Conservation (phyloP, 1,140 invertebrate genomes). For the Aphelenchoides besseyi region DNA sequence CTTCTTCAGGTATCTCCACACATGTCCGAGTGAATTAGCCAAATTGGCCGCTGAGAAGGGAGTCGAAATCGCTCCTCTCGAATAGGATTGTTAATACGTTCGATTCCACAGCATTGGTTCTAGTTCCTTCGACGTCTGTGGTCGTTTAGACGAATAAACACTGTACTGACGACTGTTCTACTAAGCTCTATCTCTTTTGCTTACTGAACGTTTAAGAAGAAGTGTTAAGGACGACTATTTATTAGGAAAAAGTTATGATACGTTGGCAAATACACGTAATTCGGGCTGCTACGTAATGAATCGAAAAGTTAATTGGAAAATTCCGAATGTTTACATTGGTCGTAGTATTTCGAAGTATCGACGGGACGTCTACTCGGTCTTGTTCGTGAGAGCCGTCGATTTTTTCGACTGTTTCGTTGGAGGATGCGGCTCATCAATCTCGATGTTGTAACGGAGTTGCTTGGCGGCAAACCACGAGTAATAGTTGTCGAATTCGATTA, state of each 20-base stretch:
- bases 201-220: too few species aligned
- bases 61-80: conserved; percentile 30
- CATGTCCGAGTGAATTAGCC: conserved; percentile 53
- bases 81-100: conserved; percentile 5
- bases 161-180: background rate
- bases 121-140: background rate
- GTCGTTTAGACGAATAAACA: background rate
- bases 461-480: conserved; percentile 62
- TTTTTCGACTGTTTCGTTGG: background rate
- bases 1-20: conserved; percentile 44
- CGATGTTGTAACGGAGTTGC: conserved; percentile 61
- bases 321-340: too few species aligned
- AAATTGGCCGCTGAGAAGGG: conserved; percentile 57
- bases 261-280: too few species aligned
- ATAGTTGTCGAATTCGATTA: conserved; percentile 62
- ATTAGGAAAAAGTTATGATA: too few species aligned
- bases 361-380: too few species aligned
- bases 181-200: background rate
- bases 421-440: conserved; percentile 54
- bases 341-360: too few species aligned
- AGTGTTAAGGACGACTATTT: too few species aligned
- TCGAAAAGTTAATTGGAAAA: too few species aligned
- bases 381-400: too few species aligned
- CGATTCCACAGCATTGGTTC: too few species aligned
- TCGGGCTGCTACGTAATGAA: too few species aligned